phyloP scores from a whole-genome alignment of 1,140 invertebrate species.

The Diabrotica virgifera region DNA sequence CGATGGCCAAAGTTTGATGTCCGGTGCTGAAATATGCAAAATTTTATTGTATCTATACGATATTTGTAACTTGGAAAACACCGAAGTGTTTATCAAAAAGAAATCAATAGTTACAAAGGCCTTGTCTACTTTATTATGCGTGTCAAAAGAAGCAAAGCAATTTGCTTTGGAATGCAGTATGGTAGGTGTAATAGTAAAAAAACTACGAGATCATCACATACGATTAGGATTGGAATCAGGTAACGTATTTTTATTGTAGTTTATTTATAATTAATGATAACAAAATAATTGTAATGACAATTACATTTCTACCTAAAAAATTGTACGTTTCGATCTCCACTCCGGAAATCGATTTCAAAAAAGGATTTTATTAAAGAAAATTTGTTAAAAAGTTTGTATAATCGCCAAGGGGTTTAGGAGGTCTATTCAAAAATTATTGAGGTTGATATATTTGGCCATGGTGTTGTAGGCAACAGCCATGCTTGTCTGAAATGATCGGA shows the following conservation, averaged over 20 bases:
- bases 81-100: conserved; percentile 40
- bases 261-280: too few relatives aligned
- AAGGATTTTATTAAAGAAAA: too few relatives aligned
- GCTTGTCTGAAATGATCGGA: too few relatives aligned
- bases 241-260: neutral
- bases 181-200: conserved; percentile 44
- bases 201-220: conserved; percentile 51
- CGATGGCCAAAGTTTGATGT: conserved; percentile 21
- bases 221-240: conserved; percentile 52
- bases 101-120: conserved; percentile 49
- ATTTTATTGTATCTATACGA: conserved; percentile 51
- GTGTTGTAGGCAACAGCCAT: too few relatives aligned
- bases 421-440: too few relatives aligned
- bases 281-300: too few relatives aligned
- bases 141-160: conserved; percentile 51
- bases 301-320: too few relatives aligned
- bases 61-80: conserved; percentile 47
- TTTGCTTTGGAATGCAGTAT: conserved; percentile 48
- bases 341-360: too few relatives aligned
- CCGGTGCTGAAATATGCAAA: conserved; percentile 51
- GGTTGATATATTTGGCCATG: too few relatives aligned
- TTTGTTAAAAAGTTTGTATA: too few relatives aligned
- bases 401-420: too few relatives aligned
- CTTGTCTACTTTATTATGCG: conserved; percentile 50
- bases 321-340: too few relatives aligned